These are phyloP conservation scores for Notothenia coriiceps DNA, from an alignment of 2,113 vertebrate species.

Conservation along the genomic window DNA sequence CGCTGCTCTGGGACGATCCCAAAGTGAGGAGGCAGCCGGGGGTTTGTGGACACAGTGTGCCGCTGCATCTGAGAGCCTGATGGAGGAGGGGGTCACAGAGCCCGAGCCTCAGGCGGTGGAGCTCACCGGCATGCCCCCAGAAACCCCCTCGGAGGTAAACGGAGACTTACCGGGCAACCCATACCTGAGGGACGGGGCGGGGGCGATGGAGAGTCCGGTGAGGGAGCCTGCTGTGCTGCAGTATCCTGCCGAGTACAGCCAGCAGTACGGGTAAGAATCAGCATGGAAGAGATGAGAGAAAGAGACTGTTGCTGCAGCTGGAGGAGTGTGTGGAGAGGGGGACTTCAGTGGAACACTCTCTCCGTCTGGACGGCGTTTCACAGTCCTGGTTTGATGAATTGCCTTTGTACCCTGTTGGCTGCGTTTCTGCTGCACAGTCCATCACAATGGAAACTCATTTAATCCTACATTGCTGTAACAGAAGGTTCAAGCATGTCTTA, in stretches of 20 bases:
- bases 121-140: constrained; percentile 44
- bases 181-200: constrained; percentile 56
- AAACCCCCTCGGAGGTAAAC: constrained; percentile 63
- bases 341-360: constrained; percentile 48
- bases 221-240: constrained; percentile 73
- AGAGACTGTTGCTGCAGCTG: constrained; percentile 45
- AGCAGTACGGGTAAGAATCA: constrained; percentile 80
- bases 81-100: constrained; percentile 84
- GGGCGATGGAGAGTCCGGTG: constrained; percentile 60
- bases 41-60: constrained; percentile 59
- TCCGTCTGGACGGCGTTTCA: constrained; percentile 17
- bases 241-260: constrained; percentile 69
- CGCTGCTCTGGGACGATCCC: constrained; percentile 75
- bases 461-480: neutral
- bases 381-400: constrained; percentile 3
- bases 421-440: neutral
- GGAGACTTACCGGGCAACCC: constrained; percentile 74
- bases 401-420: constrained; percentile 7
- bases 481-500: neutral
- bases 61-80: constrained; percentile 60
- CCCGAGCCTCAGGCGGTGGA: constrained; percentile 61
- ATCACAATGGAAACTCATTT: constrained; percentile 1
- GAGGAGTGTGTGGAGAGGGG: constrained; percentile 29
- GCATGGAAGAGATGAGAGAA: constrained; percentile 17
- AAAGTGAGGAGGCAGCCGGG: constrained; percentile 68